Evolutionary conservation across 2,113 vertebrate genomes (phyloP), one percentile per base, ranked within the genome.

Genomic region (Nipponia nippon): DNA sequence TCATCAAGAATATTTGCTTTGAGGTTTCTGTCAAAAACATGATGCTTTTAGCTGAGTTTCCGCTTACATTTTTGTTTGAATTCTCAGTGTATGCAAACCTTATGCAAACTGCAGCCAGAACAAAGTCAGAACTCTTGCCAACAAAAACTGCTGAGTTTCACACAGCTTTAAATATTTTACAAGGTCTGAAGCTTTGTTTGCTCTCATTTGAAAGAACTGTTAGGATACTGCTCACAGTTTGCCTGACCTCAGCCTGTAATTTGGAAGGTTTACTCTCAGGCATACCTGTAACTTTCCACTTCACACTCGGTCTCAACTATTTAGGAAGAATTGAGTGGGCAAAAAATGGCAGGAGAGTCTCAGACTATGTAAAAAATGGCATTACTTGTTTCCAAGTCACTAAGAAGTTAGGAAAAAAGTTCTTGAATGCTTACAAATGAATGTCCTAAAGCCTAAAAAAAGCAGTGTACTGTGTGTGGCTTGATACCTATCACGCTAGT

Each of bases 201-300:
- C 92, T 97, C 89, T 93, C 47, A 95, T 97, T 96, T 95, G 67
- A 94, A 97, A 97, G 95, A 98, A 96, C 95, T 96, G 94, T 97
- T 97, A 96, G 93, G 97, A 97, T 95, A 96, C 61, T 91, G 94
- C 92, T 96, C 91, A 67, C 88, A 98, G 93, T 97, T 97, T 96
- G 49, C 82, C 94, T 97, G 97, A 97, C 95, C 94, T 97, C 94
- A 96, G 86, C 73, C 86, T 91, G 69, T 97, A 91, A 96, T 97
- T 98, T 96, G 76, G 66, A 92, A 95, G 95, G 83, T 96, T 98
- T 93, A 69, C 96, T 98, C 96, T 90, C 94, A 73, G 96, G 95
- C 96, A 98, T 97, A 94, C 97, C 95, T 97, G 98, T 98, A 98
- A 98, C 95, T 98, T 98, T 98, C 98, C 98, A 98, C 96, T 97